Evolutionary conservation across 2,113 vertebrate genomes (phyloP).

Genomic region (Acrocephalus arundinaceus): DNA sequence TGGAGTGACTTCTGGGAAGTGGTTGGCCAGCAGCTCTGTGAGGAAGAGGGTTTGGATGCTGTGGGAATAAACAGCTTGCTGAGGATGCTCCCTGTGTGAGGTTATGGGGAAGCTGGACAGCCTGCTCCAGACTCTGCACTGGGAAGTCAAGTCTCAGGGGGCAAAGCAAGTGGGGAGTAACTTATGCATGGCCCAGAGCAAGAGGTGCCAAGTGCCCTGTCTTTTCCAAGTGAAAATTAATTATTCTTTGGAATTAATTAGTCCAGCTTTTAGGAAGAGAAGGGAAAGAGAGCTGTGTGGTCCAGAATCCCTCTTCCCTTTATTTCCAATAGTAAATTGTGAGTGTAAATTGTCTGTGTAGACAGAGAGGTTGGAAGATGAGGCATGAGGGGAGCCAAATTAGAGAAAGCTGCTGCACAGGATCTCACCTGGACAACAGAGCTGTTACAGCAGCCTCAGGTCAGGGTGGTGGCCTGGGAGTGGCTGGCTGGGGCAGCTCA

Average conservation of each 20-base stretch:
- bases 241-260: neutral
- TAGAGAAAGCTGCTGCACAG: neutral
- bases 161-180: neutral
- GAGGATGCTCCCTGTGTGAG: neutral
- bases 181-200: neutral
- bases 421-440: neutral
- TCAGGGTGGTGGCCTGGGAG: neutral
- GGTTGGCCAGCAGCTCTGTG: neutral
- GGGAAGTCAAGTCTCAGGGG: neutral
- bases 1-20: neutral
- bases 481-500: neutral
- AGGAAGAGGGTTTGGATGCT: neutral
- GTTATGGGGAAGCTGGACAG: neutral
- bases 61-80: neutral
- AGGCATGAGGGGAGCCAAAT: neutral
- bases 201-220: neutral
- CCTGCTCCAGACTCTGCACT: neutral
- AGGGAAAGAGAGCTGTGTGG: neutral
- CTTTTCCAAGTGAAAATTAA: neutral
- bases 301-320: neutral
- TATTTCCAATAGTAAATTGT: neutral
- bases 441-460: accelerated
- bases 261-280: neutral
- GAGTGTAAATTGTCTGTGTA: neutral
- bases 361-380: neutral